Evolutionary conservation across 2,113 vertebrate species (phyloP).

Genomic region (Cervus canadensis): DNA sequence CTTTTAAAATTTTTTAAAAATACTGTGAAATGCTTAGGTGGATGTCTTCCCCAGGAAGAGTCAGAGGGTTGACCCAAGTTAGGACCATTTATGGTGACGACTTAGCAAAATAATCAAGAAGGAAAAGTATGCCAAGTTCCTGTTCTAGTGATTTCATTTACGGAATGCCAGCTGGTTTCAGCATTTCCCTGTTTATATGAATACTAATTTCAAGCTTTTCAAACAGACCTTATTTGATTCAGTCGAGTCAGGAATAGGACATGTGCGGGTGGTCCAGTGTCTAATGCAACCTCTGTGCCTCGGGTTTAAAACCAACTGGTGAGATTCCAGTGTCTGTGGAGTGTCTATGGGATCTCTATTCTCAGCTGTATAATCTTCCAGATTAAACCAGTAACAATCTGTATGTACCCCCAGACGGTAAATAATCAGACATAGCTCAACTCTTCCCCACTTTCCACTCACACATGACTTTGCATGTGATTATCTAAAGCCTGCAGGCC

Average conservation of each 20-base stretch:
- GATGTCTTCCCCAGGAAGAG: neutral
- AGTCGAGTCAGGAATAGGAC: neutral
- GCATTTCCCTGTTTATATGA: neutral
- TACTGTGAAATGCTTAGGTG: neutral
- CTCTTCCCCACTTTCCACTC: conserved; percentile 58
- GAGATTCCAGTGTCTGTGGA: neutral
- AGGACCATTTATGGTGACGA: neutral
- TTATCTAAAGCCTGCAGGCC: conserved; percentile 71
- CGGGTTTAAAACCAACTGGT: neutral
- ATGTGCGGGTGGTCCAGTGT: neutral
- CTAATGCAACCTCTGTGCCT: neutral
- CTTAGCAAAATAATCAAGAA: neutral
- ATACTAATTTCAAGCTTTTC: neutral
- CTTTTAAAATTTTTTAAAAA: neutral
- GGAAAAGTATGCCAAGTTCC: neutral
- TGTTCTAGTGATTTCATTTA: neutral
- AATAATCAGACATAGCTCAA: conserved; percentile 58
- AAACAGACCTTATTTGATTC: neutral
- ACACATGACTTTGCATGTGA: conserved; percentile 72
- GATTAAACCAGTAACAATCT: conserved; percentile 61
- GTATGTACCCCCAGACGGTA: conserved; percentile 27
- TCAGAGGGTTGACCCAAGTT: neutral
- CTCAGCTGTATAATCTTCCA: conserved; percentile 33
- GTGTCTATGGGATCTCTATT: neutral
- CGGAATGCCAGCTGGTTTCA: neutral